phyloP scores from a whole-genome alignment of 2,797 vertebrate genomes.

The Ctenosaura bakeri region DNA sequence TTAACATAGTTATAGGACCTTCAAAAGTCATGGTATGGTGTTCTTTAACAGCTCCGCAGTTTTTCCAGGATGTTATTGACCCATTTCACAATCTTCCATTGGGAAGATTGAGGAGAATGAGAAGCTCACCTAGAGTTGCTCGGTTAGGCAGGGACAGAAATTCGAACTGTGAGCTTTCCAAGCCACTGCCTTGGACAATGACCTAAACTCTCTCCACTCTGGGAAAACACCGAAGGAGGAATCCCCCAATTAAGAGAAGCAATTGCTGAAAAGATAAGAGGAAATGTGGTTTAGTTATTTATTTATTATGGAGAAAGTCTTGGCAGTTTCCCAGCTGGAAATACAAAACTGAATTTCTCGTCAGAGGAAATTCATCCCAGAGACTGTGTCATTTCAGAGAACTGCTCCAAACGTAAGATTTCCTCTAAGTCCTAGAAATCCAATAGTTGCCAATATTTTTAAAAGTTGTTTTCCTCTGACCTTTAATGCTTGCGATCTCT shows the following conservation, averaged over 20 bases:
- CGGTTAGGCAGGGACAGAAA: no score
- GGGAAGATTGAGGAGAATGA: neutral
- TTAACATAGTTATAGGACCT: no score
- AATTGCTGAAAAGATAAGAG: neutral
- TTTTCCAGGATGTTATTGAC: neutral
- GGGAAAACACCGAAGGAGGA: neutral
- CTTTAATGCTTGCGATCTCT: no score
- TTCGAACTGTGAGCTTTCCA: neutral
- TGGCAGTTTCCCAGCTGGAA: slow-evolving; percentile 33
- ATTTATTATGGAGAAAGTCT: neutral
- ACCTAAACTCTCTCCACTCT: neutral
- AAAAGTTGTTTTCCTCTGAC: no score
- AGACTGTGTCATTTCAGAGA: slow-evolving; percentile 41
- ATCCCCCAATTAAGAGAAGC: neutral
- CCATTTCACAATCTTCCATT: neutral
- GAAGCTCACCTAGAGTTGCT: no score
- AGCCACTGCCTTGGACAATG: no score
- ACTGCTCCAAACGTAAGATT: neutral
- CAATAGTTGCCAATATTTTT: neutral
- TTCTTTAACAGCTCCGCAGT: no score
- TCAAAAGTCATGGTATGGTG: no score
- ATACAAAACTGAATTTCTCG: neutral
- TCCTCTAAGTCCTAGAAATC: neutral
- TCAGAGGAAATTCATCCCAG: slow-evolving; percentile 65
- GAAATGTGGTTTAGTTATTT: neutral